Conservation (phyloP, 2,888 invertebrate species). For the Lasioglossum oenotherae region DNA sequence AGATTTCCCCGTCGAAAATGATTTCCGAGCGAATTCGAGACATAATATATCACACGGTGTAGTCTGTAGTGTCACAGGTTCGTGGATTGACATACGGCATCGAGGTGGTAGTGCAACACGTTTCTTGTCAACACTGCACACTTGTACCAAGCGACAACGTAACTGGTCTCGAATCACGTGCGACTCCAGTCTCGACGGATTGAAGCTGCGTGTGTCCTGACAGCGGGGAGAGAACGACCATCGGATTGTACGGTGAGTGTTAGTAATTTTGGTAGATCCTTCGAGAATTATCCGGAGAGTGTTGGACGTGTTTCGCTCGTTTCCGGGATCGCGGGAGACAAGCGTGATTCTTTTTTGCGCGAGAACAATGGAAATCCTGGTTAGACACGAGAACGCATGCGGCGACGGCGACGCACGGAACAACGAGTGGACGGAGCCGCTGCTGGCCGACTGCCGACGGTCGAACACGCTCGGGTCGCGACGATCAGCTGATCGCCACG, state of each 20-base stretch:
- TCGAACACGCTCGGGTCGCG: constrained; percentile 60
- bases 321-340: constrained; percentile 20
- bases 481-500: constrained; percentile 83
- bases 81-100: neutral
- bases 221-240: constrained; percentile 1
- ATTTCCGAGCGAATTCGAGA: constrained; percentile 29
- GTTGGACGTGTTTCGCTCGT: neutral
- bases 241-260: neutral
- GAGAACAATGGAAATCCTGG: neutral
- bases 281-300: neutral
- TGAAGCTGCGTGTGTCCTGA: neutral
- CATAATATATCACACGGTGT: neutral
- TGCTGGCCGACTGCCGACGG: constrained; percentile 71
- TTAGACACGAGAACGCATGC: constrained; percentile 35
- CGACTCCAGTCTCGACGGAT: neutral
- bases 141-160: neutral
- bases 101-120: neutral
- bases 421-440: constrained; percentile 64
- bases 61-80: neutral
- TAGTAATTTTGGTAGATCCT: neutral
- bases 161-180: neutral
- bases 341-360: neutral
- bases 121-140: neutral
- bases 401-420: constrained; percentile 46
- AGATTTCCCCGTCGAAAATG: constrained; percentile 15